phyloP scores from a whole-genome alignment of 2,888 invertebrate genomes.

The Vannuccia rotundouncinata region DNA sequence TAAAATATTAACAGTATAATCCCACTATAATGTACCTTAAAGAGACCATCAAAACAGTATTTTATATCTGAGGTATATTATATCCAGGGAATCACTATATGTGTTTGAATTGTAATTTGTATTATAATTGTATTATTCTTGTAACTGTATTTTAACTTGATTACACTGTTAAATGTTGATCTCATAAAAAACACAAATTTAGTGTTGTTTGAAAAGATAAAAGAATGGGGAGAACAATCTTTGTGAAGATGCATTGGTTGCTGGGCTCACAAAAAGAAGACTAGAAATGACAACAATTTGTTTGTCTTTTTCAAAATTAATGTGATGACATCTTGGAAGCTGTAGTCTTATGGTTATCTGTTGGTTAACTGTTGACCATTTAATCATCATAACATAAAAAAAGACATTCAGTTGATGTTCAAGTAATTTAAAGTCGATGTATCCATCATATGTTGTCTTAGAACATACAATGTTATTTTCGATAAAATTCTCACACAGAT shows the following conservation, averaged over 20 bases:
- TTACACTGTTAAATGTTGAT: no score
- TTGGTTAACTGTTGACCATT: background rate
- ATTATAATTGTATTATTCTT: no score
- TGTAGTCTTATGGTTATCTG: background rate
- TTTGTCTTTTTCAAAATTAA: conserved; percentile 11
- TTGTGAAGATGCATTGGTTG: background rate
- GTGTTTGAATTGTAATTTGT: no score
- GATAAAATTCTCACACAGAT: background rate
- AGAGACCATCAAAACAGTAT: no score
- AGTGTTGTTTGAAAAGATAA: no score
- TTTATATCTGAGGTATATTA: no score
- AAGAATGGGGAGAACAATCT: conserved; percentile 6
- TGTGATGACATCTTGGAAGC: conserved; percentile 15
- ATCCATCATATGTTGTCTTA: conserved; percentile 15
- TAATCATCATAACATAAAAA: conserved; percentile 16
- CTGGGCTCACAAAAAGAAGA: conserved; percentile 24
- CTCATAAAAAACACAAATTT: no score
- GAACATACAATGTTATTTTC: conserved; percentile 1
- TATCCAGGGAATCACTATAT: no score
- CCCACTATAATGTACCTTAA: no score
- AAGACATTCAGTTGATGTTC: background rate
- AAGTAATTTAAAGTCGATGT: no score
- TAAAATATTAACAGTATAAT: no score
- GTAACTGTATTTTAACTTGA: no score
- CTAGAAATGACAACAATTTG: background rate